phyloP scores from a whole-genome alignment of 2,113 vertebrate species.

The Oceanodroma tethys region DNA sequence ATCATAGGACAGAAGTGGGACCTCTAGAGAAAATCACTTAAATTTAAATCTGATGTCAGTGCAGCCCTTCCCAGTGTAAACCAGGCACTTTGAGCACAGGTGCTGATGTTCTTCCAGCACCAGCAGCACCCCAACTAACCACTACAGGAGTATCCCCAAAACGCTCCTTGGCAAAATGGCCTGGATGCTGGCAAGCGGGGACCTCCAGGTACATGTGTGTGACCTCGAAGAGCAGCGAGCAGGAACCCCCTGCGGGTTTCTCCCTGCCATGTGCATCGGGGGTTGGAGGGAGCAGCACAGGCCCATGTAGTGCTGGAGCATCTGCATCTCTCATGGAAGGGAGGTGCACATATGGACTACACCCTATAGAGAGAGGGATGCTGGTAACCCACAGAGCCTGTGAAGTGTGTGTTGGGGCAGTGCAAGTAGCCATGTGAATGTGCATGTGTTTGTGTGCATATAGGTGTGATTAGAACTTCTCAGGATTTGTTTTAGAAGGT shows the following conservation, averaged over 20 bases:
- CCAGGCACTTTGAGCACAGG: background rate
- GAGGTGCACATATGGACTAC: accelerated
- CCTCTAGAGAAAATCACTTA: background rate
- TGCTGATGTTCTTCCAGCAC: background rate
- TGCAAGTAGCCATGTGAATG: accelerated
- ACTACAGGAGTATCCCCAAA: background rate
- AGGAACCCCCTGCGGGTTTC: accelerated
- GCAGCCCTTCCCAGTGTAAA: background rate
- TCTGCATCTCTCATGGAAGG: accelerated
- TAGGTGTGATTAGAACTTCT: background rate
- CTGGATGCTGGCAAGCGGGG: accelerated
- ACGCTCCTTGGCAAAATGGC: background rate
- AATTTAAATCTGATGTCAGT: background rate
- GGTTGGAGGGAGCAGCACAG: accelerated
- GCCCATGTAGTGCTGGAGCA: accelerated
- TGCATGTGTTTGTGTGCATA: accelerated
- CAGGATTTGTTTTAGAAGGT: background rate
- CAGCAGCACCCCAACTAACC: background rate
- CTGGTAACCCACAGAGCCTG: background rate
- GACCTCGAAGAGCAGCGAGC: accelerated
- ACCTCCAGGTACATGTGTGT: accelerated
- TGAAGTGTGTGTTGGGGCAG: background rate
- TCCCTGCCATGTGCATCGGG: accelerated
- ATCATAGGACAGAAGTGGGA: background rate
- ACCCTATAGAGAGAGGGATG: background rate